Evolutionary conservation across 2,113 vertebrate species (phyloP), one percentile per base, ranked within the genome.

Genomic region (Oncorhynchus nerka): DNA sequence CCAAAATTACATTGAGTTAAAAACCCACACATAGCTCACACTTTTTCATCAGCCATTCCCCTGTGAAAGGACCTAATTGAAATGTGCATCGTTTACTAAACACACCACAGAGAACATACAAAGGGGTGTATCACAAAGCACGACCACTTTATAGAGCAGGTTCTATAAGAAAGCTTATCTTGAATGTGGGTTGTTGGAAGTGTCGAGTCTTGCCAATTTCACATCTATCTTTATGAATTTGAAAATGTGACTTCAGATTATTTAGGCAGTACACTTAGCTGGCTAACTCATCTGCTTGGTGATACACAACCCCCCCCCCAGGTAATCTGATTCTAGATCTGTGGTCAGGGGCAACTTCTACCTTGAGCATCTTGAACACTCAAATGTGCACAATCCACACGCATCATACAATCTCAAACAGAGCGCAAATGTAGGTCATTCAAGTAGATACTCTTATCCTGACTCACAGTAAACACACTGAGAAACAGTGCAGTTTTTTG

Each of bases 401-500:
- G 62, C 34, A 73, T 82, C 73, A 79, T 34, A 28, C 66, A 45
- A 73, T 87, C 84, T 75, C 79, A 69, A 81, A 89, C 81, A 86
- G 85, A 89, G 86, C 88, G 86, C 80, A 80, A 45, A 22, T 28
- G 19, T 66, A 59, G 55, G 34, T 90, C 78, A 71, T 90, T 92
- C 90, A 92, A 91, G 89, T 92, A 90, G 81, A 87, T 78, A 85
- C n/a, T 89, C 87, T 90, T 57, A 82, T 90, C 87, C 88, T 90
- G 87, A 89, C 90, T 90, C 91, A 88, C 86, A 89, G 91, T 88
- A 79, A 66, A 87, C 84, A 89, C 85, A 88, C 79, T 82, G 80
- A 89, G 78, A 86, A 91, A 90, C 87, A 89, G 83, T 87, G 88
- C 88, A 82, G 39, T 15, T 59, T 75, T 45, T 15, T 16, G 79